Evolutionary conservation across 2,888 invertebrate genomes (phyloP), one percentile per base, ranked within the genome.

Genomic region (Creontiades dilutus): DNA sequence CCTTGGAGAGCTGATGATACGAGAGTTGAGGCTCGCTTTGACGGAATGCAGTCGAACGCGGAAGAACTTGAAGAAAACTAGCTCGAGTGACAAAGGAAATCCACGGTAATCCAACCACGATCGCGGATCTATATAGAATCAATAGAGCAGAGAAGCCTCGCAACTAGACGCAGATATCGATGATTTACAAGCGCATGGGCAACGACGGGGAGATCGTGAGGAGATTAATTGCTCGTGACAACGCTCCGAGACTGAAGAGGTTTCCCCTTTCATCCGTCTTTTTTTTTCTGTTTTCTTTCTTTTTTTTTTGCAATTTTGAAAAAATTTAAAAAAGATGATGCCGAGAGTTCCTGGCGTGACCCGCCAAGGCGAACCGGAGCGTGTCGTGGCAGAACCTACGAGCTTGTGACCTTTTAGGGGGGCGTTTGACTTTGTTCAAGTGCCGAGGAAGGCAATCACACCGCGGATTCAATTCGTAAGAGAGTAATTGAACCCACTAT

Each of bases 301-400:
- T n/a, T 37, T 37, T 37, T 37, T 37, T 37, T 37, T 37, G 37
- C 37, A 23, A 68, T 23, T 68, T 68, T 23, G 11, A 23, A 19
- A 68, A 57, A 68, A 68, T 68, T 68, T 68, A 68, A 68, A 68
- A 52, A 68, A 68, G 68, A 68, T 68, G 68, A 68, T 68, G 68
- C 68, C 68, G 19, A 19, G 68, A 68, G 68, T 68, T 68, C 68
- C 68, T 68, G 68, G 68, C 68, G 27, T 68, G 68, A 68, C 27
- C 68, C 13, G 23, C 68, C 68, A 68, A 68, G 68, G 68, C 19
- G 19, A 68, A 68, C 68, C 68, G 68, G 68, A 23, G 68, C 27
- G 68, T 23, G 68, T 68, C 19, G 23, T 23, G 19, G 68, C 23
- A 68, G 23, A 23, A 68, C 0, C 68, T 7, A 23, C 11, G 11